phyloP scores from a whole-genome alignment of 2,797 vertebrate genomes.

The Labeo calbasu region DNA sequence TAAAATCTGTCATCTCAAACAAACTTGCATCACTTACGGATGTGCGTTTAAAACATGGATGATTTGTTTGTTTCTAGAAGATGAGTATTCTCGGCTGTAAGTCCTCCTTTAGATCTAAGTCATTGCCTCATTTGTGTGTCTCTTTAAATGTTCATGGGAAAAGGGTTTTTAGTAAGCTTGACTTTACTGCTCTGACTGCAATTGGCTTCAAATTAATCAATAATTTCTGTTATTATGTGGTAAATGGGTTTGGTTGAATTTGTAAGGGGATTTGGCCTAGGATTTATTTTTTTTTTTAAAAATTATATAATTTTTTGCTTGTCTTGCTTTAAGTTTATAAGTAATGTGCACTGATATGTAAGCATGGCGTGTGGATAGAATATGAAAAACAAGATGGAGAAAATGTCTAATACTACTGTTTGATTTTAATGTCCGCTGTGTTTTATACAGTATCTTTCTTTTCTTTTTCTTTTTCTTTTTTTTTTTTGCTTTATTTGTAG shows the following conservation, averaged over 20 bases:
- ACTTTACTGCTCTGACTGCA: constrained; percentile 75
- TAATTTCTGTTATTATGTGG: constrained; percentile 79
- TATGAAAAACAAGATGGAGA: constrained; percentile 76
- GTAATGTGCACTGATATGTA: constrained; percentile 89
- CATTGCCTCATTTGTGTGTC: constrained; percentile 68
- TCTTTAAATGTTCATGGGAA: constrained; percentile 79
- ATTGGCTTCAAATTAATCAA: constrained; percentile 73
- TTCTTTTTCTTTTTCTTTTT: constrained; percentile 67
- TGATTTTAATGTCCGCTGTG: constrained; percentile 88
- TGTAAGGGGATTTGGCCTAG: constrained; percentile 58
- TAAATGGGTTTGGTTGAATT: constrained; percentile 75
- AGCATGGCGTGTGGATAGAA: constrained; percentile 66
- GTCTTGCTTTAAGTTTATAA: constrained; percentile 82
- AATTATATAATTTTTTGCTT: constrained; percentile 68
- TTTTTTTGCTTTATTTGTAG: constrained; percentile 64
- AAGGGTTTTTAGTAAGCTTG: constrained; percentile 81
- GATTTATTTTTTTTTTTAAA: constrained; percentile 59
- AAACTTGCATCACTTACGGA: not conserved
- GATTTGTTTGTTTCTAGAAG: constrained; percentile 6
- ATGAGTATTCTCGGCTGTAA: constrained; percentile 40
- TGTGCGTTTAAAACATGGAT: not conserved
- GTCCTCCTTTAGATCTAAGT: constrained; percentile 61
- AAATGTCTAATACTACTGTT: constrained; percentile 88
- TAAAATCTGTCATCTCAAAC: not conserved
- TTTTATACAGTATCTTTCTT: constrained; percentile 89